Evolutionary conservation across 2,113 vertebrate genomes (phyloP), one percentile per base, ranked within the genome.

Genomic region (Scophthalmus maximus): DNA sequence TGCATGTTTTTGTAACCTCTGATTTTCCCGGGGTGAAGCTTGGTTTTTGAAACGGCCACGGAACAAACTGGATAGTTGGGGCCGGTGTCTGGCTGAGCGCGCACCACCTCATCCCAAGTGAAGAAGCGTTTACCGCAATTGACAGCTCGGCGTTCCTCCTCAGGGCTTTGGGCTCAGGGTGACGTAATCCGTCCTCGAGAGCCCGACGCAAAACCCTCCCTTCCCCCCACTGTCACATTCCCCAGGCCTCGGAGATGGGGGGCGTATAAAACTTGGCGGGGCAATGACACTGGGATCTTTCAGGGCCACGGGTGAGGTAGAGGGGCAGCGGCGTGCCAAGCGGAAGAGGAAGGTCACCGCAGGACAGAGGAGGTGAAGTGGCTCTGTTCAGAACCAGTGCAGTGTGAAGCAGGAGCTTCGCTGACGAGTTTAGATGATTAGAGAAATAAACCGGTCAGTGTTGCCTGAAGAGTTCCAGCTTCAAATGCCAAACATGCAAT

Each of bases 91-190:
- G 44, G 32, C 23, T 15, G 27, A 7, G 10, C 10, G 46, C 53
- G 30, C 51, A 18, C 46, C 47, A 17, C 51, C 8, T 68, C 30
- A 25, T 57, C 34, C 9, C 47, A 29, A n/a, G 51, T 62, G 67
- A 76, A 26, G 61, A 25, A 68, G 79, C 56, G 36, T 42, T 78
- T 62, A 64, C 51, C n/a, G n/a, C n/a, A 1, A 66, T 68, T 85
- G 68, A 84, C 78, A 83, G 88, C 82, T 88, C 75, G 50, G 84
- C 82, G 76, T 84, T 82, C 57, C 73, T 79, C 57, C 73, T 79
- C 18, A 18, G 20, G n/a, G 65, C 44, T 67, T 51, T 3, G 8
- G 6, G 57, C 70, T 79, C 18, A 38, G 42, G 50, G 46, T 87
- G 83, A 88, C 26, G 29, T 74, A 80, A 83, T 73, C 44, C 44